phyloP scores from a whole-genome alignment of 2,888 invertebrate species.

The Lithosia quadra region DNA sequence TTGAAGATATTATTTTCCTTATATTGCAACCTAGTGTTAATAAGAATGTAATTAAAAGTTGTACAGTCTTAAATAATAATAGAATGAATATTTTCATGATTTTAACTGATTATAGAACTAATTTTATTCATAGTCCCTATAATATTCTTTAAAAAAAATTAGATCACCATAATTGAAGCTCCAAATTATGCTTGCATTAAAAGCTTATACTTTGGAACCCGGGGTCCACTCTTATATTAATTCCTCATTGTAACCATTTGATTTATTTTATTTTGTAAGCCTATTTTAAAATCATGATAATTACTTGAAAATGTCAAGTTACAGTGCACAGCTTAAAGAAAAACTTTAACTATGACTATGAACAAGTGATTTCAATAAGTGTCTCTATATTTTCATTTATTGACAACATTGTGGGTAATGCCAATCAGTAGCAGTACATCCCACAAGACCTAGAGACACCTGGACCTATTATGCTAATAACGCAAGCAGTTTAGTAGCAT shows the following conservation, averaged over 20 bases:
- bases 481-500: background rate
- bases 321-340: no score
- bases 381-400: background rate
- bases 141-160: background rate
- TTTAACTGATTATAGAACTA: background rate
- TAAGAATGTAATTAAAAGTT: background rate
- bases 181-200: background rate
- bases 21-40: background rate
- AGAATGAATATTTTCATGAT: background rate
- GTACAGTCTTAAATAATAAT: background rate
- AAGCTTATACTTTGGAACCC: background rate
- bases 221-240: no score
- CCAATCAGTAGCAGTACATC: background rate
- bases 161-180: no score
- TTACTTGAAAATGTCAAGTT: no score
- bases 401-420: background rate
- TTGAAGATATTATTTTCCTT: slow-evolving; percentile 9
- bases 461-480: background rate
- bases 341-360: background rate
- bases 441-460: background rate
- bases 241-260: no score
- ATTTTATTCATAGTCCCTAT: background rate
- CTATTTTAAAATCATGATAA: background rate
- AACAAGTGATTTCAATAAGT: background rate
- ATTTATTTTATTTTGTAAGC: background rate